Conservation (phyloP, 2,888 invertebrate genomes). For the Lycophotia porphyrea region DNA sequence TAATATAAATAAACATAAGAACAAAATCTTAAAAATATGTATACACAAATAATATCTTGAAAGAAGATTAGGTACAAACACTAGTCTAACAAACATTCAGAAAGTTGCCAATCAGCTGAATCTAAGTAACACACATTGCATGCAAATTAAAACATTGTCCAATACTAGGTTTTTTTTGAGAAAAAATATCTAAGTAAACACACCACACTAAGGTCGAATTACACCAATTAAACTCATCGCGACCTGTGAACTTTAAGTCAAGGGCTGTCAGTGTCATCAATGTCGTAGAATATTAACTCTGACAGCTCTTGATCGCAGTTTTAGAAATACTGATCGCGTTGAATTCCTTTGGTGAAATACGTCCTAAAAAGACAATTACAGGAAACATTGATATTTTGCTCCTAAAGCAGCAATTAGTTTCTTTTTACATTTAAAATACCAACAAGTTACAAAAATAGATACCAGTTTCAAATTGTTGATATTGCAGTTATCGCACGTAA, state of each 20-base stretch:
- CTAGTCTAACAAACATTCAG: constrained; percentile 60
- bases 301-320: not conserved
- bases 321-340: not conserved
- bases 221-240: not conserved
- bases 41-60: constrained; percentile 22
- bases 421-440: not conserved
- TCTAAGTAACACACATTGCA: constrained; percentile 64
- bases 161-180: constrained; percentile 42
- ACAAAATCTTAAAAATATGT: not conserved
- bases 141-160: constrained; percentile 68
- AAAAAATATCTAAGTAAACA: constrained; percentile 45
- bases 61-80: constrained; percentile 11
- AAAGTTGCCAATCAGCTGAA: constrained; percentile 56
- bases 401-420: not conserved
- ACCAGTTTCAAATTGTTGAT: not conserved
- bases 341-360: not conserved
- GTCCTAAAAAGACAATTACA: constrained; percentile 35
- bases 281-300: not conserved
- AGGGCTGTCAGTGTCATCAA: not conserved
- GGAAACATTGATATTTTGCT: constrained; percentile 35
- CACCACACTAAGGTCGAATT: constrained; percentile 42
- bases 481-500: not conserved
- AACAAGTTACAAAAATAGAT: not conserved
- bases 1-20: not conserved
- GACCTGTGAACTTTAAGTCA: not conserved